These are phyloP conservation scores for Zoanthus gigantus DNA, from an alignment of 92 coral and sea anemone genomes.

Conservation along the genomic window DNA sequence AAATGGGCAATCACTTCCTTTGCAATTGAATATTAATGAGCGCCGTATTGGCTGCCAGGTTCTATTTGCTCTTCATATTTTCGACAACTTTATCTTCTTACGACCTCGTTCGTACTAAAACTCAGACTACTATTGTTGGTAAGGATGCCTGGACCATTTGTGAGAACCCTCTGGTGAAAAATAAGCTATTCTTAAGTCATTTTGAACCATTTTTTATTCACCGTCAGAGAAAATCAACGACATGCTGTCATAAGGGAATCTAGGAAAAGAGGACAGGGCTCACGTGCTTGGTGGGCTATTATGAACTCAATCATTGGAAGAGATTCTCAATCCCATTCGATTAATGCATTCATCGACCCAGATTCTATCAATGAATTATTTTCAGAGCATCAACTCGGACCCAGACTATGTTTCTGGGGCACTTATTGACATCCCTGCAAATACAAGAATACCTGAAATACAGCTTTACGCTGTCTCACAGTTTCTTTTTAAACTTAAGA, in stretches of 20 bases:
- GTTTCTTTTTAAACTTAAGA: constrained; percentile 15
- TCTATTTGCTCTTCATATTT: too few species aligned
- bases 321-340: constrained; percentile 12
- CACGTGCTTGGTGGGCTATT: constrained; percentile 38
- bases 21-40: too few species aligned
- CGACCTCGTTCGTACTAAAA: too few species aligned
- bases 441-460: constrained; percentile 25
- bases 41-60: too few species aligned
- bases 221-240: constrained; percentile 15
- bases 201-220: too few species aligned
- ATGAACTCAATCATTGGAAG: constrained; percentile 44
- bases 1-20: too few species aligned
- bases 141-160: too few species aligned
- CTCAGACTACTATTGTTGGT: too few species aligned
- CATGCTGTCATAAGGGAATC: constrained; percentile 30
- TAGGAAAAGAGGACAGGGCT: constrained; percentile 19
- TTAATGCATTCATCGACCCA: constrained; percentile 36
- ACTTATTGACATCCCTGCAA: constrained; percentile 20
- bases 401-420: constrained; percentile 8
- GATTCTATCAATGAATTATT: constrained; percentile 41
- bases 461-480: constrained; percentile 1
- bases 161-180: too few species aligned
- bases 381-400: constrained; percentile 35
- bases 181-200: too few species aligned
- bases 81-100: too few species aligned